A percentile compares a stretch with the other conserved stretches of the same genome.
These are phyloP conservation scores for Albula goreensis DNA, from an alignment of 2,113 vertebrate genomes.

Conservation along the genomic window DNA sequence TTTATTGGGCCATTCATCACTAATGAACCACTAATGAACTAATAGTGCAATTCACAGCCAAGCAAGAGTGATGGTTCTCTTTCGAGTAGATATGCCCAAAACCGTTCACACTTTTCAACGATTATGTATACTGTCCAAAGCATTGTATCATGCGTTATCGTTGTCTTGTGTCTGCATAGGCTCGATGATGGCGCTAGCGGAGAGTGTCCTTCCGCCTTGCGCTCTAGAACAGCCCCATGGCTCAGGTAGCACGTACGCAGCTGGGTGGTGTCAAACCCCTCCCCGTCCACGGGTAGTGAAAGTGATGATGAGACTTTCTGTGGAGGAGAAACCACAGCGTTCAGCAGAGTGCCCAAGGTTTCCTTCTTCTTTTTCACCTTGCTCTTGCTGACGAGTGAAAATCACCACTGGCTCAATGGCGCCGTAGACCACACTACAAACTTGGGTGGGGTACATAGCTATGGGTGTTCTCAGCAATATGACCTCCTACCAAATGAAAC, in stretches of 20 bases:
- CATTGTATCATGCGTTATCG: not conserved
- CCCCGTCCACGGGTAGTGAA: constrained; percentile 2
- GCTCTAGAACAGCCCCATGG: too few species aligned
- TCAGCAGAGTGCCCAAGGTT: not conserved
- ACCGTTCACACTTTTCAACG: not conserved
- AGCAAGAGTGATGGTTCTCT: too few species aligned
- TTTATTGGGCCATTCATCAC: not conserved
- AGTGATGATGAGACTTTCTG: constrained; percentile 2
- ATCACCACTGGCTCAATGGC: not conserved
- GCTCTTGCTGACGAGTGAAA: constrained; percentile 9
- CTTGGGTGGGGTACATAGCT: not conserved
- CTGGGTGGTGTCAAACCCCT: not conserved
- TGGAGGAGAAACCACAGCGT: not conserved
- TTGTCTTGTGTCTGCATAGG: not conserved
- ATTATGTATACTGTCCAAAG: too few species aligned
- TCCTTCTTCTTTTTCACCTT: constrained; percentile 22
- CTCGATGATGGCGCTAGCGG: not conserved
- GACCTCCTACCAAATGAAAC: not conserved
- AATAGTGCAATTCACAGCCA: too few species aligned
- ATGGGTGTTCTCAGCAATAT: not conserved
- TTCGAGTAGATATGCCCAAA: too few species aligned
- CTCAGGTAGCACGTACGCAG: not conserved
- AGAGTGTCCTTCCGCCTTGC: not conserved
- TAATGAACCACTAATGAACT: not conserved
- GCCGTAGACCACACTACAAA: not conserved